A percentile compares a stretch with the other conserved stretches of the same genome.
Evolutionary conservation across 1,140 invertebrate genomes (phyloP).

Genomic region (Atta texana): DNA sequence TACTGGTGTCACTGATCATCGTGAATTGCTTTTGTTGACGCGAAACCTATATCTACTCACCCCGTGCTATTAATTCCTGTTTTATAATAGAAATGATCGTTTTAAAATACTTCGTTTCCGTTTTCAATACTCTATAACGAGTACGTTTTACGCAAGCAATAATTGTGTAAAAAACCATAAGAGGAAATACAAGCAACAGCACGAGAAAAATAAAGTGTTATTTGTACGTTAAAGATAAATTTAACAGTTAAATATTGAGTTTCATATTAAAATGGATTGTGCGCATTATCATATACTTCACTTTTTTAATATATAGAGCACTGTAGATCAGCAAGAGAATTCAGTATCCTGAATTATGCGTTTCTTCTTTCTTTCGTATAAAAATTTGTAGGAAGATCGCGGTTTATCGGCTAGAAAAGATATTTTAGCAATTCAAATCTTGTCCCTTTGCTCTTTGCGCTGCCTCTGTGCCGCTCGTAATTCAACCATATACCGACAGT

Average conservation of each 20-base stretch:
- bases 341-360: neutral
- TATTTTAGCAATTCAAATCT: constrained; percentile 63
- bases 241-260: neutral
- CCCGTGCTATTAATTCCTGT: constrained; percentile 32
- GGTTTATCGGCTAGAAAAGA: constrained; percentile 49
- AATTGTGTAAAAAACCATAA: neutral
- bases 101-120: constrained; percentile 35
- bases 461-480: constrained; percentile 55
- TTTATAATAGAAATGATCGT: constrained; percentile 10
- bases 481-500: constrained; percentile 62
- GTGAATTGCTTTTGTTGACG: constrained; percentile 72
- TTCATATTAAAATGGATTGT: neutral
- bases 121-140: neutral
- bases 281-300: neutral
- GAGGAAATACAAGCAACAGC: neutral
- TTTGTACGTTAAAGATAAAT: neutral
- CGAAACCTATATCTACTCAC: constrained; percentile 71
- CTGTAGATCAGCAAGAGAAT: neutral
- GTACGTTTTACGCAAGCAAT: neutral
- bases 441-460: constrained; percentile 56
- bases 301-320: constrained; percentile 11
- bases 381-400: constrained; percentile 45
- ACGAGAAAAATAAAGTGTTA: neutral
- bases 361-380: constrained; percentile 24
- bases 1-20: constrained; percentile 76